Evolutionary conservation across 1,140 invertebrate genomes (phyloP).

Genomic region (Drosophila pachea): DNA sequence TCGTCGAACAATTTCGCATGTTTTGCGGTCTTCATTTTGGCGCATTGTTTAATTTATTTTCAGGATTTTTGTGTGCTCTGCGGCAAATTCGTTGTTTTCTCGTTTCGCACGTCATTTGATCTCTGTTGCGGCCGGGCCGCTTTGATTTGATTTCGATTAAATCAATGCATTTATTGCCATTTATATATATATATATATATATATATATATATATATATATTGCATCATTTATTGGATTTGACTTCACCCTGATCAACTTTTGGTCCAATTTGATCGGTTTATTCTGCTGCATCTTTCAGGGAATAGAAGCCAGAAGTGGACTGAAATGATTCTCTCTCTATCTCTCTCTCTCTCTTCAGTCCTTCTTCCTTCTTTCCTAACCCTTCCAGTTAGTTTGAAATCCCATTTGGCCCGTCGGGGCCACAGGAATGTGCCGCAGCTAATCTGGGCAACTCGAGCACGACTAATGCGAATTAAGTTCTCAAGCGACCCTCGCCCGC

Average conservation of each 20-base stretch:
- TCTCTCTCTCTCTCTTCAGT: too few species aligned
- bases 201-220: too few species aligned
- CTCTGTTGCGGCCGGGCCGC: conserved; percentile 49
- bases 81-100: conserved; percentile 48
- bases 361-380: too few species aligned
- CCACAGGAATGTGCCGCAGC: neutral
- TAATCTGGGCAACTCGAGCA: conserved; percentile 8
- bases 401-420: too few species aligned
- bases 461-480: conserved; percentile 28
- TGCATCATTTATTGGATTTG: too few species aligned
- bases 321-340: too few species aligned
- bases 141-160: neutral
- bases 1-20: conserved; percentile 50
- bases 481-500: neutral
- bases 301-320: too few species aligned
- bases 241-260: too few species aligned
- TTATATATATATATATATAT: too few species aligned
- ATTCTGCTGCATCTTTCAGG: too few species aligned
- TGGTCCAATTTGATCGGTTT: too few species aligned
- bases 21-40: conserved; percentile 58
- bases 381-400: neutral
- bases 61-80: conserved; percentile 59
- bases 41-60: conserved; percentile 71
- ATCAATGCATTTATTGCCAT: neutral
- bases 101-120: conserved; percentile 41